Evolutionary conservation across 2,888 invertebrate species (phyloP), one percentile per base, ranked within the genome.

Genomic region (Eubasilissa splendida): DNA sequence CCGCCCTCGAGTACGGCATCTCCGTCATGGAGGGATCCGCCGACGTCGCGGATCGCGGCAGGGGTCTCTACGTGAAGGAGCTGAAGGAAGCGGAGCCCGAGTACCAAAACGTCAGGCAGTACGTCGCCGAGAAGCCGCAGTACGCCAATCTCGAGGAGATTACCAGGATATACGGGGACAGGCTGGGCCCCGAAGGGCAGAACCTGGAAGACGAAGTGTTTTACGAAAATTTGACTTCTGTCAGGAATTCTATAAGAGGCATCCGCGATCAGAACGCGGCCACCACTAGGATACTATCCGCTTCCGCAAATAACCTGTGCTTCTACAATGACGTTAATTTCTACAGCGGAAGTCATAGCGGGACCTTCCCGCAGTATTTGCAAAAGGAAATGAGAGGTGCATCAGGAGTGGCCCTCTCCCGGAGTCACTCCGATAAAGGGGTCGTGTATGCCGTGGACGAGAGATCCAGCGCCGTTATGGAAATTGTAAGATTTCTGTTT

Each of bases 201-300:
- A 91, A 91, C 84, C 85, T 90, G 81, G 91, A 91, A 84, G 91
- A 91, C 83, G 91, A 91, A 84, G 91, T 90, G 65, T 90, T 90
- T 76, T 91, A 91, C 84, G 90, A 91, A 85, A 91, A 91, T 85
- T 89, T 91, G 86, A 85, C 90, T 84, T 90, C 90, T 84, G 90
- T 89, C 88, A 89, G 91, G 84, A 63, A 52, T 63, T 75, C 68
- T 58, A 73, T 70, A 14, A 63, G 77, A 10, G 79, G 79, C 3
- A 71, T 79, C 33, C 74, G 76, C 59, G 80, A 83, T n/a, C 82
- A 82, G 70, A 78, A 77, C 60, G 76, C 80, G 11, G 80, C 80
- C 22, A 89, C 89, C 85, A 88, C 90, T 82, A 88, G 90, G 84
- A 89, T 90, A 84, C 89, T 91, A 86, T 84, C 84, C 0, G 82